Evolutionary conservation across 2,888 invertebrate species (phyloP), one percentile per base, ranked within the genome.

Genomic region (Heliconius ismenius): DNA sequence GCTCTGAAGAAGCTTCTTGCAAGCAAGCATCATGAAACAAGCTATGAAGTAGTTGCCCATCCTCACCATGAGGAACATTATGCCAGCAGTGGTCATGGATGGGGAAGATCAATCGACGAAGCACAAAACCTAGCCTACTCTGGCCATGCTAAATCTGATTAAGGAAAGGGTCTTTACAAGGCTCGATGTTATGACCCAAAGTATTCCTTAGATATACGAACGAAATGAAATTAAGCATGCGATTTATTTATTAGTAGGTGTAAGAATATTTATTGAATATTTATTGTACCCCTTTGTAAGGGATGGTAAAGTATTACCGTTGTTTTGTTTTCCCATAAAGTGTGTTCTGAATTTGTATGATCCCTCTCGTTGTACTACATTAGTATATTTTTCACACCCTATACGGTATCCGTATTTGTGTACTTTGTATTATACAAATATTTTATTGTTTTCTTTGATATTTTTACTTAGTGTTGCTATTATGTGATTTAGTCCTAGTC

Each of bases 1-100:
- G 95, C 94, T 28, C 83, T 94, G 85, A 94, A 94, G 90, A 98
- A 98, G 86, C 95, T 98, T 39, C 89, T 97, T 79, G 97, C 96
- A 73, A 95, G 95, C 86, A 97, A 97, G 86, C 96, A 95, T 79
- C 92, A 95, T 76, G 95, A 95, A 70, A 96, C 96, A 81, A 96
- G 96, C 85, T 97, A 97, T 86, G 98, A 97, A 86, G 97, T 97
- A 0, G 96, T 97, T 0, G 95, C 96, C 26, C 96, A 96, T 84
- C 96, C 96, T 32, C 94, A 94, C 62, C 95, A 96, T 81, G 94
- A 94, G 79, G 95, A 95, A 79, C 94, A 94, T 80, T 94, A 94
- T 84, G 86, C 90, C n/a, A 89, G 89, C 85, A 88, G 91, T 67
- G 92, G 92, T 1, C 94, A 94, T 76, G 97, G 97, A 77, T 97